Evolutionary conservation across 1,140 invertebrate genomes (phyloP).

Genomic region (Anagrus nilaparvatae): DNA sequence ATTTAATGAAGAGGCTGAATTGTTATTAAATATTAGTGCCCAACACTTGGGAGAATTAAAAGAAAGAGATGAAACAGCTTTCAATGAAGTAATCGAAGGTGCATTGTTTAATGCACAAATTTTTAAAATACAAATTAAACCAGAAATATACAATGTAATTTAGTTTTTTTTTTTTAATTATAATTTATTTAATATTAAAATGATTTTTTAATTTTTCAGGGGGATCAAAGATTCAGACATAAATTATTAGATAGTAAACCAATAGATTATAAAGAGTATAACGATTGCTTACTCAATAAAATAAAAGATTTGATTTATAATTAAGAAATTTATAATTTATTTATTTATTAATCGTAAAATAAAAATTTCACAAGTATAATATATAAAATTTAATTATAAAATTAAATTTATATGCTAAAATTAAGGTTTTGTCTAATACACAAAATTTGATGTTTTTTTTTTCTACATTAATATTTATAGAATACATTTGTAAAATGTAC

Average conservation of each 20-base stretch:
- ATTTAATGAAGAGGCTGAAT: slow-evolving; percentile 80
- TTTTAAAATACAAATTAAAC: slow-evolving; percentile 74
- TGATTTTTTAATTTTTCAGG: slow-evolving; percentile 44
- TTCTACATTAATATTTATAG: too few species aligned
- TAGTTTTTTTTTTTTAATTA: slow-evolving; percentile 29
- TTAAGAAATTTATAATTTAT: too few species aligned
- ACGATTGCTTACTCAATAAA: slow-evolving; percentile 54
- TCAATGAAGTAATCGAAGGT: slow-evolving; percentile 54
- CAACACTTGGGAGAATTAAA: slow-evolving; percentile 64
- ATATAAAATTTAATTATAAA: too few species aligned
- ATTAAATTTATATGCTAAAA: too few species aligned
- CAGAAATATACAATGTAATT: slow-evolving; percentile 85
- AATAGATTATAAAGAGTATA: slow-evolving; percentile 66
- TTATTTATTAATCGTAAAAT: too few species aligned
- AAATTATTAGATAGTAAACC: slow-evolving; percentile 55
- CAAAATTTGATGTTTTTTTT: too few species aligned
- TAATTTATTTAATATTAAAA: slow-evolving; percentile 6
- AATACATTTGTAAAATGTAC: too few species aligned
- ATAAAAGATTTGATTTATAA: slow-evolving; percentile 51
- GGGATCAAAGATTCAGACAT: slow-evolving; percentile 72
- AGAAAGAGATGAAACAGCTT: slow-evolving; percentile 50
- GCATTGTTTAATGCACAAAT: slow-evolving; percentile 68
- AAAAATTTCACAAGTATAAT: too few species aligned
- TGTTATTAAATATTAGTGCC: slow-evolving; percentile 62
- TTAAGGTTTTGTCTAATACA: too few species aligned